Percentiles rank a stretch among this genome's conserved stretches.
phyloP scores from a whole-genome alignment of 2,797 vertebrate genomes.

The Halcyon leucocephala region DNA sequence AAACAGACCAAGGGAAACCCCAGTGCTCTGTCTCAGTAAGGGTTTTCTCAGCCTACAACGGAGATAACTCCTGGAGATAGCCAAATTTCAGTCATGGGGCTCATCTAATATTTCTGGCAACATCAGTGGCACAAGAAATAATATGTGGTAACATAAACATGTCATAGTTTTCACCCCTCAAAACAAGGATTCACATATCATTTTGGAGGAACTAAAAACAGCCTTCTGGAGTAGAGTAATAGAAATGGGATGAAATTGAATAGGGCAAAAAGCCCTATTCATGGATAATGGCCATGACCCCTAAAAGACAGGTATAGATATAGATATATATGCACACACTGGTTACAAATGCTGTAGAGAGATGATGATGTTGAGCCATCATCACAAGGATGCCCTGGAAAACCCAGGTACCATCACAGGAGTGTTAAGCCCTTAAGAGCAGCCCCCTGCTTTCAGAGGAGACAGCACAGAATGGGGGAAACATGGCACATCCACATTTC shows the following conservation, averaged over 20 bases:
- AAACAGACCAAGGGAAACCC: not conserved
- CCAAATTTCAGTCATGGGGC: not conserved
- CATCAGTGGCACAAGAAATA: not conserved
- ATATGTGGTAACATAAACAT: not conserved
- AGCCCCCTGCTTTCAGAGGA: not conserved
- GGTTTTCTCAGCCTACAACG: not conserved
- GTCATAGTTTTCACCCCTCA: not conserved
- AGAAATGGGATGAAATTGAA: not conserved
- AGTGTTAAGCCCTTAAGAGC: not conserved
- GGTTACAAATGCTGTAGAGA: not conserved
- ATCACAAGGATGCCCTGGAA: not conserved
- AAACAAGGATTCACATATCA: not conserved
- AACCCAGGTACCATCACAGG: not conserved
- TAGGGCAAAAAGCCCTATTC: not conserved
- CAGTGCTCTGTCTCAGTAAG: not conserved
- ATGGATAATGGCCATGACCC: not conserved
- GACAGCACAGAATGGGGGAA: not conserved
- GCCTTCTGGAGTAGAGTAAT: not conserved
- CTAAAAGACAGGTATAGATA: not conserved
- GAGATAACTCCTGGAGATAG: not conserved
- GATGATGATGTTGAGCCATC: not conserved
- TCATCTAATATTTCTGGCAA: not conserved
- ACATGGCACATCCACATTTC: fast-evolving
- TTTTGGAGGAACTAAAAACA: not conserved
- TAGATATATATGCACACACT: not conserved